Base-by-base conservation (phyloP, 2,113 vertebrate species). In the Syngnathus typhle region DNA sequence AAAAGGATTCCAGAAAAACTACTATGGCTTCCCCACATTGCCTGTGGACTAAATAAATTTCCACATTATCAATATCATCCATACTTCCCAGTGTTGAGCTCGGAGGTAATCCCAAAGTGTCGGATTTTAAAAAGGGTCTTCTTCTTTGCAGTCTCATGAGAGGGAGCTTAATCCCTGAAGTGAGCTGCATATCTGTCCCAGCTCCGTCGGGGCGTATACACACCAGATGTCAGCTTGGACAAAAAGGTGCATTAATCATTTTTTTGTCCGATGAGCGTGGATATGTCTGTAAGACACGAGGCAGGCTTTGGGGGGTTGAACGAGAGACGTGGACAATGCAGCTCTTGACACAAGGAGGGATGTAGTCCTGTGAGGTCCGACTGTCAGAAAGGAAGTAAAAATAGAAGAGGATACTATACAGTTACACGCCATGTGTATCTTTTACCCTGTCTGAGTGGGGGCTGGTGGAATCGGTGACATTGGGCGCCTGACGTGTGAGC, bases 201-300 rank as follows among this genome's bases (percentile, higher is more conserved):
- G 68, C 74, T 76, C 83, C 88, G 78, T 61, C 0, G 32, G 84
- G 74, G 73, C 74, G 70, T 82, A 74, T 88, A 84, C 73, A 69
- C 78, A 82, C 76, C 71, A 77, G 80, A 82, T 81, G 82, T 65
- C 78, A 82, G 68, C 75, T 65, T 59, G 54, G 73, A 89, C 82
- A 73, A 80, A 84, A 78, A 76, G 81, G 23, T 54, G 84, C 83
- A 92, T 93, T 91, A 89, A 93, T 94, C 90, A 92, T 91, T 81
- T 84, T 88, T 79, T 85, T 32, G 85, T 75, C 82, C 81, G 86
- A 83, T 88, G 80, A 70, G 68, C 69, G 60, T 39, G 60, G 65
- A 77, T 85, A 79, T 75, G 47, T 49, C 47, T 19, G 16, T 18
- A 74, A 62, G 8, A 21, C 67, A 4, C 10, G 5, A 39, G 66